phyloP scores from a whole-genome alignment of 2,797 vertebrate species.

The Cyclura pinguis region DNA sequence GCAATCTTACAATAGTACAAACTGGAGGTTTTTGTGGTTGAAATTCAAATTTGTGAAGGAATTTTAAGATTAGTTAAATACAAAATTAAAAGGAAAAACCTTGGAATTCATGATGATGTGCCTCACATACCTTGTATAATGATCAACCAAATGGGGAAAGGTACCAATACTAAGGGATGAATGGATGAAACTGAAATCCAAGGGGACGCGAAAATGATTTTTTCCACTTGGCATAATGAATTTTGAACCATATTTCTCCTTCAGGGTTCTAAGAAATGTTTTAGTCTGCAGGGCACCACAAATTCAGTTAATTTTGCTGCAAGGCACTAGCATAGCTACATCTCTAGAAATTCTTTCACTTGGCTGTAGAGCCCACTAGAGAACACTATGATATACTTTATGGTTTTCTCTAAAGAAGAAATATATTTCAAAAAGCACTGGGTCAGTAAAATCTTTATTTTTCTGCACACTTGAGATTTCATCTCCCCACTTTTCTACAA shows the following conservation, averaged over 20 bases:
- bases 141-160: not conserved
- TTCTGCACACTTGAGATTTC: too few species aligned
- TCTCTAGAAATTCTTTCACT: too few species aligned
- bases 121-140: not conserved
- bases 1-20: not conserved
- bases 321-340: not conserved
- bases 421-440: too few species aligned
- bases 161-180: not conserved
- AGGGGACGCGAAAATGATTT: not conserved
- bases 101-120: not conserved
- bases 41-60: not conserved
- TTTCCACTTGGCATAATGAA: not conserved
- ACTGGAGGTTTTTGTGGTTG: not conserved
- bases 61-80: not conserved
- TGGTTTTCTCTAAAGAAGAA: not conserved
- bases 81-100: not conserved
- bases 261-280: not conserved
- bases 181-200: not conserved
- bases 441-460: too few species aligned
- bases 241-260: not conserved
- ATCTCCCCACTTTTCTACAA: not conserved
- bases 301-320: not conserved
- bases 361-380: not conserved
- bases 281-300: not conserved
- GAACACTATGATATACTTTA: not conserved